A percentile compares a stretch with the other conserved stretches of the same genome.
These are phyloP conservation scores for Rhadina sibilatrix DNA, from an alignment of 2,113 vertebrate genomes.

Conservation along the genomic window DNA sequence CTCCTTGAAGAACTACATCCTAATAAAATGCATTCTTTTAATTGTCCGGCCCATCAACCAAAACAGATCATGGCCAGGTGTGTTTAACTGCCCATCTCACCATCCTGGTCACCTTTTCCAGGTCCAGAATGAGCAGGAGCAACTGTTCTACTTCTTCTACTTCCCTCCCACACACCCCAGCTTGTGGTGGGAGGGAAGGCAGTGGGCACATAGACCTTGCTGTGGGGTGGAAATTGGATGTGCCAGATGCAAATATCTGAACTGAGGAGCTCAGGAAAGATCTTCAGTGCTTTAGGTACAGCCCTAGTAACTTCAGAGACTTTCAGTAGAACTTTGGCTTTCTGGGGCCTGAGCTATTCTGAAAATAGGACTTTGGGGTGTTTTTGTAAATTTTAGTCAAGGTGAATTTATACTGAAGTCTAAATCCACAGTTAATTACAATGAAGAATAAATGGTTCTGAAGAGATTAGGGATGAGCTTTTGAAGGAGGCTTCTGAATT, in stretches of 20 bases:
- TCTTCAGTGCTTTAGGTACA: background rate
- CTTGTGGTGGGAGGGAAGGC: background rate
- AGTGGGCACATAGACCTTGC: background rate
- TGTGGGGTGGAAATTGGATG: background rate
- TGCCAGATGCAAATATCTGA: background rate
- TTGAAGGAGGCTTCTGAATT: slow-evolving; percentile 39
- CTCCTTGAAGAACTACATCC: background rate
- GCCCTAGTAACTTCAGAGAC: background rate
- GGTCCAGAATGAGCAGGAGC: background rate
- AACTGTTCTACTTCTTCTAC: background rate
- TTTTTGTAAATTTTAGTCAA: slow-evolving; percentile 22
- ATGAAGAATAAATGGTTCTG: slow-evolving; percentile 38
- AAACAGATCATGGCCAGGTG: background rate
- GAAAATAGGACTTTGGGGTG: background rate
- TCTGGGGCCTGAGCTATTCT: background rate
- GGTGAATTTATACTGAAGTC: slow-evolving; percentile 13
- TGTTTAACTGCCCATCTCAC: background rate
- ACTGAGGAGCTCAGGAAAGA: background rate
- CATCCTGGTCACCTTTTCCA: background rate
- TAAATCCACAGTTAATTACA: slow-evolving; percentile 48
- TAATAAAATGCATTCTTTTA: background rate
- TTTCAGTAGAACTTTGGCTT: background rate
- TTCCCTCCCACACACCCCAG: background rate
- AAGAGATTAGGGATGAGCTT: slow-evolving; percentile 54
- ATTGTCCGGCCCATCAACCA: background rate